Evolutionary conservation across 1,140 invertebrate species (phyloP).

Genomic region (Maniola jurtina): DNA sequence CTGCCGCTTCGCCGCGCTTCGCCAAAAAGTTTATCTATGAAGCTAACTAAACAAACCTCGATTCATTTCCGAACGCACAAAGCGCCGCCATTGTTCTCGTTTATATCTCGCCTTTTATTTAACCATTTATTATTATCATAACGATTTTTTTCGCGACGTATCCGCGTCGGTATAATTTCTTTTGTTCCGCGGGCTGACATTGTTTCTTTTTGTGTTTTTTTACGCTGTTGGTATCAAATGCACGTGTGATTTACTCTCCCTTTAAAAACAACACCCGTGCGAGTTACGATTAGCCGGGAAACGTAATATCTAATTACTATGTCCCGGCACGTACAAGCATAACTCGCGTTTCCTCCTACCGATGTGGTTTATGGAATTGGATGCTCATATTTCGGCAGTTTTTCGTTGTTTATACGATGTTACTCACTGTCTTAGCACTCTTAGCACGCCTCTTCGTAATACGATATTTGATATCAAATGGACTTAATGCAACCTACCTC

Average conservation of each 20-base stretch:
- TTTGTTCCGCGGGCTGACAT: constrained; percentile 71
- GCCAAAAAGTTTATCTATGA: constrained; percentile 69
- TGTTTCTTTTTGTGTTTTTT: constrained; percentile 72
- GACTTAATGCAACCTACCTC: not conserved
- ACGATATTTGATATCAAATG: constrained; percentile 43
- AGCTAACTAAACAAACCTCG: constrained; percentile 66
- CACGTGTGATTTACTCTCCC: constrained; percentile 73
- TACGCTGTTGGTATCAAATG: constrained; percentile 56
- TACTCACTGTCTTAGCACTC: constrained; percentile 35
- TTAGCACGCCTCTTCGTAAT: constrained; percentile 41
- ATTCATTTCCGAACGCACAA: constrained; percentile 65
- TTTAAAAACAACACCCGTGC: constrained; percentile 76
- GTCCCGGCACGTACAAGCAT: constrained; percentile 72
- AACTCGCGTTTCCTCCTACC: constrained; percentile 71
- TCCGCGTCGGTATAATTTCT: constrained; percentile 71
- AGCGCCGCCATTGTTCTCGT: constrained; percentile 66
- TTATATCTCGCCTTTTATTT: constrained; percentile 72
- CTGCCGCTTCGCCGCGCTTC: constrained; percentile 54
- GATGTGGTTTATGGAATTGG: constrained; percentile 76
- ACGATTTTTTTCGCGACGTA: constrained; percentile 71
- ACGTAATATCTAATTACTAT: constrained; percentile 78
- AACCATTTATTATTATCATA: constrained; percentile 74
- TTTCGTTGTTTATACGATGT: constrained; percentile 56
- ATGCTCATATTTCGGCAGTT: constrained; percentile 74
- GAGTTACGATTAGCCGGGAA: constrained; percentile 72